A percentile compares a stretch with the other conserved stretches of the same genome.
Evolutionary conservation across 2,797 vertebrate genomes (phyloP).

Genomic region (Tolypeutes matacus): DNA sequence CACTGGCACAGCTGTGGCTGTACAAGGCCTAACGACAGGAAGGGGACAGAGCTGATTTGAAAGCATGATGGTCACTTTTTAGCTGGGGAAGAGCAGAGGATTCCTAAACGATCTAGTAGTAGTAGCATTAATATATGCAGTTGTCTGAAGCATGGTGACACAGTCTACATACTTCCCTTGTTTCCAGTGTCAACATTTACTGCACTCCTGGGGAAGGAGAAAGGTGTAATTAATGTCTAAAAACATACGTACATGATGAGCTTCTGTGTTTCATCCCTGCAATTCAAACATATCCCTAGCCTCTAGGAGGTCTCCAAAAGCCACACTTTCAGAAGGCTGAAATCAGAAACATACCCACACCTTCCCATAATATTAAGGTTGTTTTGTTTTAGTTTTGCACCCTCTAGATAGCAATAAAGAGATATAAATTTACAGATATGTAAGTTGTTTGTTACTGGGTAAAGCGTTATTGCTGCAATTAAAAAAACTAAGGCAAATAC

Average conservation of each 20-base stretch:
- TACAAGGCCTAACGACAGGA: background rate
- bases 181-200: background rate
- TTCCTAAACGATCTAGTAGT: background rate
- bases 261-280: background rate
- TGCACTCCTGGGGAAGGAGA: background rate
- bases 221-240: background rate
- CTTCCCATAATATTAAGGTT: background rate
- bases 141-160: background rate
- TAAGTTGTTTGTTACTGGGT: background rate
- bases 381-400: background rate
- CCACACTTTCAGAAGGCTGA: background rate
- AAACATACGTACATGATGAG: constrained; percentile 18
- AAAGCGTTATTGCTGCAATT: background rate
- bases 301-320: background rate
- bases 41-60: background rate
- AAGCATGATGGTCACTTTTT: background rate
- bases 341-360: constrained; percentile 15
- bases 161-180: background rate
- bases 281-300: background rate
- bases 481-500: constrained; percentile 33
- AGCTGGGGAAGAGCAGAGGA: background rate
- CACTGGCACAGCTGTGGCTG: background rate
- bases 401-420: constrained; percentile 1
- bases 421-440: constrained; percentile 6
- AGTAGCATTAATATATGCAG: background rate